Percentiles rank a stretch among this genome's conserved stretches.
Conservation (phyloP, 2,797 vertebrate genomes). For the Eremophila alpestris region DNA sequence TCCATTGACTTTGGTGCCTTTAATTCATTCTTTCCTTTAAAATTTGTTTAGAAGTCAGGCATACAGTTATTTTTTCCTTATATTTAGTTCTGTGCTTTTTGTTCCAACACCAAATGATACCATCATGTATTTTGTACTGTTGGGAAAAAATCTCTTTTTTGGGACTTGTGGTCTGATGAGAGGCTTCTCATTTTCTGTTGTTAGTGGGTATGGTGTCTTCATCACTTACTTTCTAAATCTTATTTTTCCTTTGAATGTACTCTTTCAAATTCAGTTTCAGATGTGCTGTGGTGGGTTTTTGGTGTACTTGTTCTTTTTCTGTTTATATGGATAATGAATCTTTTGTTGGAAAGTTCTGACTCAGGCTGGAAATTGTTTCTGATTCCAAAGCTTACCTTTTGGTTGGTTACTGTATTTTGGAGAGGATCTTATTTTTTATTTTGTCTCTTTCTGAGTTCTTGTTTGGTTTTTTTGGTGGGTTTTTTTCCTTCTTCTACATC, state of each 20-base stretch:
- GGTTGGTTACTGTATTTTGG: not conserved
- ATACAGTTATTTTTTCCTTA: not conserved
- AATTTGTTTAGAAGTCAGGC: not conserved
- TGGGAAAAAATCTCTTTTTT: not conserved
- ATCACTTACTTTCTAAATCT: not conserved
- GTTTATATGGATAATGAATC: not conserved
- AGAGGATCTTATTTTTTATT: not conserved
- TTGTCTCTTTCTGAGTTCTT: not conserved
- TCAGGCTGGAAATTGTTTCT: not conserved
- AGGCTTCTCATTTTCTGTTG: not conserved
- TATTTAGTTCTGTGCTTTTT: not conserved
- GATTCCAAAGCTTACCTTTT: not conserved
- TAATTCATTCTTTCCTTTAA: not conserved
- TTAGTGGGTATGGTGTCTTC: not conserved
- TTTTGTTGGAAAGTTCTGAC: not conserved
- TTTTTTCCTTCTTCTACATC: not conserved
- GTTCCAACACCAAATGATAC: not conserved
- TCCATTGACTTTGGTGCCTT: not conserved
- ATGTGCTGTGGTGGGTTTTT: not conserved
- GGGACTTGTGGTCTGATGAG: not conserved
- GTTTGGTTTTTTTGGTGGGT: not conserved
- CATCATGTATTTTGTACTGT: not conserved
- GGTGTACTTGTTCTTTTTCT: not conserved
- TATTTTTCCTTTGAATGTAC: not conserved
- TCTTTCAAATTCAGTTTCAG: not conserved